Conservation (phyloP, 2,113 vertebrate genomes). For the Dendropsophus ebraccatus region DNA sequence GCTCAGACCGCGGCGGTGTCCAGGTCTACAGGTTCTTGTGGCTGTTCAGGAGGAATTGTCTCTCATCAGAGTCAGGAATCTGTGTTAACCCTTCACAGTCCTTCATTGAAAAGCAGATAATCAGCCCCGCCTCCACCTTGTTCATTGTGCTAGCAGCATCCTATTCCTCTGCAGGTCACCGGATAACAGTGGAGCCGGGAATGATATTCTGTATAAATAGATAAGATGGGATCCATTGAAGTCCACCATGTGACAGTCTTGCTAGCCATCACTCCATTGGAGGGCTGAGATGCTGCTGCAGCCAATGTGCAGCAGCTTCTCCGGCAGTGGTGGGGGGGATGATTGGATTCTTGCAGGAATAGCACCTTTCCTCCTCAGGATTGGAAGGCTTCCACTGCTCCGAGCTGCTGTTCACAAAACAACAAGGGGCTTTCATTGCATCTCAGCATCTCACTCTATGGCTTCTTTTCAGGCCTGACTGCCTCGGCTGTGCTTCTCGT, state of each 20-base stretch:
- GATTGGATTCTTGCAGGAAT: slow-evolving; percentile 34
- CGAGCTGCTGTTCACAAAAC: slow-evolving; percentile 23
- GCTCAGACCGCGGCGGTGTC: not conserved
- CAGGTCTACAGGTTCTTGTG: not conserved
- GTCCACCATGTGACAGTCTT: slow-evolving; percentile 30
- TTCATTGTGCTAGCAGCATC: slow-evolving; percentile 4
- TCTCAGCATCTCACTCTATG: not conserved
- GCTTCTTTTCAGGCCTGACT: not conserved
- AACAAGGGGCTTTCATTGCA: not conserved
- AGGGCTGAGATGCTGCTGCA: slow-evolving; percentile 4
- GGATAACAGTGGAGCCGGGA: not conserved
- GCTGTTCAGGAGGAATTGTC: not conserved
- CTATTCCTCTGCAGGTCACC: slow-evolving; percentile 16
- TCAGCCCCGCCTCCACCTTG: not conserved
- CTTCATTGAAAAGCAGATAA: not conserved
- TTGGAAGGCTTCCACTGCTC: not conserved
- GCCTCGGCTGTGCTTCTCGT: not conserved
- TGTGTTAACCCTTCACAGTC: slow-evolving; percentile 1
- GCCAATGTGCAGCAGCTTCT: slow-evolving; percentile 16
- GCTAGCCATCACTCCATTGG: slow-evolving; percentile 15
- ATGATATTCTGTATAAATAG: slow-evolving; percentile 45
- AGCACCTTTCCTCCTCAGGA: slow-evolving; percentile 31
- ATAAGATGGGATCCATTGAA: slow-evolving; percentile 45
- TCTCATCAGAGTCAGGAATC: not conserved
- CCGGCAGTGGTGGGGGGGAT: not conserved